Conservation (phyloP, 2,113 vertebrate species). For the Ellobius talpinus region DNA sequence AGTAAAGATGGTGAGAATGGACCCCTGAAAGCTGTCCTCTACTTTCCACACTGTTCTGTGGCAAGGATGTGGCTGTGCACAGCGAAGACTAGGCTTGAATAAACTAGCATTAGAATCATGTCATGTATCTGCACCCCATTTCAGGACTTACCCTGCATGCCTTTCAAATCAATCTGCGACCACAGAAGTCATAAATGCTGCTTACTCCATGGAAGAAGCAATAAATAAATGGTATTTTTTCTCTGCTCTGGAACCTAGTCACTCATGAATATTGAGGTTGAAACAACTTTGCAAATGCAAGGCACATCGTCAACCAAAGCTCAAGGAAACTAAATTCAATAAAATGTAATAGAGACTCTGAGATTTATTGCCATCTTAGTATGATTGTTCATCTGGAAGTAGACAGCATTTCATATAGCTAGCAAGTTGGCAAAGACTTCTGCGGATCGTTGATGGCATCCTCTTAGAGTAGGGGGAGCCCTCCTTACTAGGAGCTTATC, state of each 20-base stretch:
- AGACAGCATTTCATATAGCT: background rate
- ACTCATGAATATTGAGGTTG: background rate
- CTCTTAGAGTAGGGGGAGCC: background rate
- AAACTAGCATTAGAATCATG: background rate
- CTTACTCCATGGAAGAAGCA: background rate
- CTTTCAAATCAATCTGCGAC: background rate
- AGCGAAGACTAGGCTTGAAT: background rate
- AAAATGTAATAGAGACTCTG: background rate
- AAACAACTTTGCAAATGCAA: conserved; percentile 44
- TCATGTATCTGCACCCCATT: background rate
- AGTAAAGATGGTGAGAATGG: background rate
- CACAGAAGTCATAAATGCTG: background rate
- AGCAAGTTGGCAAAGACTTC: background rate
- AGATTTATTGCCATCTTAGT: background rate
- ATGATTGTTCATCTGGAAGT: background rate
- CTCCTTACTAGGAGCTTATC: background rate
- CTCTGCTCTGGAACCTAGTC: background rate
- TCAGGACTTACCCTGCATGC: background rate
- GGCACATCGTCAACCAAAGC: background rate
- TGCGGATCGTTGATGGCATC: background rate
- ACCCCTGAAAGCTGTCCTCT: background rate
- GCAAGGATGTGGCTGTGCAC: background rate
- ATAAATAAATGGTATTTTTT: conserved; percentile 13
- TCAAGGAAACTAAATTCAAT: background rate
- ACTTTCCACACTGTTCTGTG: background rate